Evolutionary conservation across 2,888 invertebrate genomes (phyloP).

Genomic region (Ornithoptera priamus): DNA sequence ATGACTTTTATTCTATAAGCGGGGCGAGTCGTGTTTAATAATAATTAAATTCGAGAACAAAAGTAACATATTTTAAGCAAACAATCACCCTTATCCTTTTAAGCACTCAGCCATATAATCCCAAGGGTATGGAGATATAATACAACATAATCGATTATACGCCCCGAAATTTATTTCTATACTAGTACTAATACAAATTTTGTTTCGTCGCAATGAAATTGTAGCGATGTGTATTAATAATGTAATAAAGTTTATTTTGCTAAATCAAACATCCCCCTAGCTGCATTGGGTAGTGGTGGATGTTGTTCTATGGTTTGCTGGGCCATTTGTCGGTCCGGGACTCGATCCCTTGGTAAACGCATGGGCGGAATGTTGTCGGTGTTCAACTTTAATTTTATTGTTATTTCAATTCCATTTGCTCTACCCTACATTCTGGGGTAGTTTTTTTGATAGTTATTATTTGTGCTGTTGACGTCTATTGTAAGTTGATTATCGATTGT

Average conservation of each 20-base stretch:
- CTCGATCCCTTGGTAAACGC: slow-evolving; percentile 47
- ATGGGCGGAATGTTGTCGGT: slow-evolving; percentile 63
- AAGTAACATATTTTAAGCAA: slow-evolving; percentile 41
- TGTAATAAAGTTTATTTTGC: slow-evolving; percentile 12
- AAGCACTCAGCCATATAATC: slow-evolving; percentile 43
- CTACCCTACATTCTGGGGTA: slow-evolving; percentile 39
- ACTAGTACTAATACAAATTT: slow-evolving; percentile 35
- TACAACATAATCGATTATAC: slow-evolving; percentile 69
- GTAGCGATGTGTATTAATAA: not conserved
- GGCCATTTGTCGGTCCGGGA: slow-evolving; percentile 56
- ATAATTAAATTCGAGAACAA: slow-evolving; percentile 32
- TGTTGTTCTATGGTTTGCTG: slow-evolving; percentile 50
- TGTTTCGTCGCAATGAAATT: slow-evolving; percentile 11
- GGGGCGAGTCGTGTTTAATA: slow-evolving; percentile 7
- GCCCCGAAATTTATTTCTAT: slow-evolving; percentile 58
- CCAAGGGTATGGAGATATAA: slow-evolving; percentile 62
- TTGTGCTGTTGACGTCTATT: slow-evolving; percentile 47
- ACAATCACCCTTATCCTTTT: slow-evolving; percentile 43
- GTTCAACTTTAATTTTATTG: slow-evolving; percentile 61
- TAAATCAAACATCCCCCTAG: slow-evolving; percentile 7
- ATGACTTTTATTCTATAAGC: not conserved
- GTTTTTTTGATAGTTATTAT: slow-evolving; percentile 51
- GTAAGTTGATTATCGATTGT: slow-evolving; percentile 43
- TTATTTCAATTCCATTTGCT: slow-evolving; percentile 60
- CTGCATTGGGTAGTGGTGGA: slow-evolving; percentile 31